Base-by-base conservation (phyloP, 2,113 vertebrate genomes). In the Cichladusa arquata region DNA sequence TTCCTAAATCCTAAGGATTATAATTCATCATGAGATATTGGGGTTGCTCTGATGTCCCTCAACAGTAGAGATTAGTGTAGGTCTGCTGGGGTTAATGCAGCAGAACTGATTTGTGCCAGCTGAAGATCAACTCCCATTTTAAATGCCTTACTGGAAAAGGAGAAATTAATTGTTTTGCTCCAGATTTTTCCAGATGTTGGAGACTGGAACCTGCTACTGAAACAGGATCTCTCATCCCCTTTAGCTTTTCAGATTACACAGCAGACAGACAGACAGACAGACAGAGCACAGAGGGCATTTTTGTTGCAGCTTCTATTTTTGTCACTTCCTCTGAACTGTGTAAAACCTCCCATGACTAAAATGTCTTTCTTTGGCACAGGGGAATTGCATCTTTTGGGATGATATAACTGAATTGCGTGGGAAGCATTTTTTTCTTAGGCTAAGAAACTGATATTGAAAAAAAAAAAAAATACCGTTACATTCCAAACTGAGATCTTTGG, bases 101-200 rank as follows among this genome's bases (percentile, higher is more conserved):
- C 60, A 82, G 73, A 94, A 92, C 81, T 88, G 84, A 95, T 95
- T 38, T 90, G 50, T 90, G 81, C 66, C 93, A 85, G 78, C 16
- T 1, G 2, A 85, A 76, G 91, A 89, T 79, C 91, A 87, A 81
- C 33, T 76, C 61, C 28, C 60, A 23, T 65, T 91, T 89, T 20
- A 53, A 91, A 69, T n/a, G 14, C 62, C 87, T 57, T 45, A 76
- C 36, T 80, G 89, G 62, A 77, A 94, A 93, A 80, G 26, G 26
- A 77, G 15, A 84, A 89, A 93, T 76, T 79, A 89, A 67, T 86
- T 84, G 19, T 47, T 91, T 87, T 67, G 28, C 31, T 60, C 61
- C 69, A 84, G 90, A 69, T 82, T 82, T 85, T 88, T 77, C 61
- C 86, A 89, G 73, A 87, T 95, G 86, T 50, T 69, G 45, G 70